These are phyloP conservation scores for Cydia splendana DNA, from an alignment of 1,140 invertebrate genomes.

Conservation along the genomic window DNA sequence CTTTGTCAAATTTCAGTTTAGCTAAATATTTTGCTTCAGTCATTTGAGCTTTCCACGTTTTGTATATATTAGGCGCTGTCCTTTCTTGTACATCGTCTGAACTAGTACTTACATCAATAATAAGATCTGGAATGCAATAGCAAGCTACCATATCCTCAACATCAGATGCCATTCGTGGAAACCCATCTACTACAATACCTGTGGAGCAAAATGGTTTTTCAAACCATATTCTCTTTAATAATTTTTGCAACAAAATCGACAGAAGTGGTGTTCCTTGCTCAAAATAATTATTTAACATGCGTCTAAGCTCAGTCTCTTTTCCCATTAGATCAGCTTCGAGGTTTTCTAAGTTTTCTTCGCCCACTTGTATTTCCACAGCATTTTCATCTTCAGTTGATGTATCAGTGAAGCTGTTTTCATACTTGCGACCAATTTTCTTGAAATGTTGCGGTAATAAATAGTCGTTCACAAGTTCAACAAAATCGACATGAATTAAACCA, in stretches of 20 bases:
- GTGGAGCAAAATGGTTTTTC: constrained; percentile 64
- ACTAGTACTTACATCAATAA: constrained; percentile 73
- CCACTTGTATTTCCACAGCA: constrained; percentile 53
- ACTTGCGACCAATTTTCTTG: constrained; percentile 63
- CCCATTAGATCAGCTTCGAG: constrained; percentile 49
- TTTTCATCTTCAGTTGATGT: constrained; percentile 56
- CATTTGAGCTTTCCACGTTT: constrained; percentile 68
- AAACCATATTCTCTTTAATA: constrained; percentile 78
- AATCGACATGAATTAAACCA: constrained; percentile 78
- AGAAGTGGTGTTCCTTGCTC: constrained; percentile 65
- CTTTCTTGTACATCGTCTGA: constrained; percentile 61
- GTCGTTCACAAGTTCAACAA: constrained; percentile 62
- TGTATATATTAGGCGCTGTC: constrained; percentile 55
- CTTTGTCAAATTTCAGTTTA: constrained; percentile 49
- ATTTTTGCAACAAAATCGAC: constrained; percentile 57
- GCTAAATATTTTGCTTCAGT: constrained; percentile 57
- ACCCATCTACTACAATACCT: constrained; percentile 81
- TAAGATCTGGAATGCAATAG: constrained; percentile 79
- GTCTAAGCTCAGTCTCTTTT: constrained; percentile 63
- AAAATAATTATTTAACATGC: constrained; percentile 70
- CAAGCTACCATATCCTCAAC: constrained; percentile 72
- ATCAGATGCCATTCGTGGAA: constrained; percentile 78
- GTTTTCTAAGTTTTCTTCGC: constrained; percentile 58
- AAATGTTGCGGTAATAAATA: constrained; percentile 63
- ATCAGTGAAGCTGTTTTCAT: constrained; percentile 66